A percentile compares a stretch with the other conserved stretches of the same genome.
Evolutionary conservation across 2,797 vertebrate species (phyloP).

Genomic region (Spinibarbus caldwelli): DNA sequence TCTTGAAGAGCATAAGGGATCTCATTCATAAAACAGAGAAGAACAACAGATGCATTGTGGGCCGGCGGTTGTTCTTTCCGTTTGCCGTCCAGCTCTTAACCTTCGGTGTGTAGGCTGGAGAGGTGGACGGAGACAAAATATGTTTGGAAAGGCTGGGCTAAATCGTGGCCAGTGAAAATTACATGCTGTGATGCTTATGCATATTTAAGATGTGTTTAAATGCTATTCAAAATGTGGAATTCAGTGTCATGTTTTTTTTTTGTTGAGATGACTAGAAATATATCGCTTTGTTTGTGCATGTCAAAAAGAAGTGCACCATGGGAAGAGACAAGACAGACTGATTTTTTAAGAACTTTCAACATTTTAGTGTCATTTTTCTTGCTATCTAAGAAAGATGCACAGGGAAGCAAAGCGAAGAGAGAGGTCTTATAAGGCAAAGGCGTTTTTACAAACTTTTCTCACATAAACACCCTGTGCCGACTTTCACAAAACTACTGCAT

Average conservation of each 20-base stretch:
- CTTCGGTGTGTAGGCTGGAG: conserved; percentile 63
- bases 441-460: conserved; percentile 6
- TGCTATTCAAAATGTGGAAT: neutral
- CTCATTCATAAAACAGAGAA: conserved; percentile 55
- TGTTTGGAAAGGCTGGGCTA: neutral
- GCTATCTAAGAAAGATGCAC: neutral
- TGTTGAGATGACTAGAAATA: neutral
- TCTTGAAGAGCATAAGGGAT: conserved; percentile 29
- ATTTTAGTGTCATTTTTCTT: neutral
- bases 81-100: conserved; percentile 68
- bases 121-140: conserved; percentile 61
- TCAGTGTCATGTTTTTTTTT: neutral
- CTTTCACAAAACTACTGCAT: conserved; percentile 15
- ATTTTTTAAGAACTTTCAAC: neutral
- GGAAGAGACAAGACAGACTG: neutral
- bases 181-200: neutral
- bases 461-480: conserved; percentile 11
- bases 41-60: conserved; percentile 65
- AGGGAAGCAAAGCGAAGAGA: neutral
- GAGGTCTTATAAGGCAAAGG: neutral
- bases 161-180: neutral
- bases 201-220: conserved; percentile 19
- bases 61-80: conserved; percentile 53
- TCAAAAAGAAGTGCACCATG: conserved; percentile 1
- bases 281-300: neutral